A percentile compares a stretch with the other conserved stretches of the same genome.
These are phyloP conservation scores for Puffinus mauretanicus DNA, from an alignment of 2,113 vertebrate genomes.

Conservation along the genomic window DNA sequence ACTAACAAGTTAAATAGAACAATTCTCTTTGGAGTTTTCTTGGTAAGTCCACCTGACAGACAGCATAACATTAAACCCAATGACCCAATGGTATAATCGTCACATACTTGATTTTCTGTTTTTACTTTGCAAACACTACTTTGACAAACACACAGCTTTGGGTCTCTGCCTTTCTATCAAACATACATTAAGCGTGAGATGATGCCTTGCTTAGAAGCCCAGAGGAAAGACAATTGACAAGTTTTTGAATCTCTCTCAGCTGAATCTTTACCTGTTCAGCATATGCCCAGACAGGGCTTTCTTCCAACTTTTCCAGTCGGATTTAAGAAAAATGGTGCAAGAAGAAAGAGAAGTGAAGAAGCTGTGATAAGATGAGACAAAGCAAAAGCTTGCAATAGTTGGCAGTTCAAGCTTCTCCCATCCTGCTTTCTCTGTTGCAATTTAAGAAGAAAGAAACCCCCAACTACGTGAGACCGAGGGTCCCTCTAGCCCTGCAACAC, in stretches of 20 bases:
- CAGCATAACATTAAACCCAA: not conserved
- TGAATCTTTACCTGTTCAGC: not conserved
- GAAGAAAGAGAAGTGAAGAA: not conserved
- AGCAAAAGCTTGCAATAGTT: not conserved
- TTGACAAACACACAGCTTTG: not conserved
- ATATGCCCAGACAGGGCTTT: not conserved
- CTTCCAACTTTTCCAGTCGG: not conserved
- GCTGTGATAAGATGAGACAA: not conserved
- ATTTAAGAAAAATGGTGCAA: not conserved
- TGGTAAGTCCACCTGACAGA: not conserved
- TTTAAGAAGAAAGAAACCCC: not conserved
- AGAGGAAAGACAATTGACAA: not conserved
- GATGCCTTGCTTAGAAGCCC: not conserved
- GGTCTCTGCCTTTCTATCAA: not conserved
- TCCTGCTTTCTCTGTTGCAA: not conserved
- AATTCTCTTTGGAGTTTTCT: not conserved
- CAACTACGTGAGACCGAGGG: accelerated
- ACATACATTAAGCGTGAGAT: not conserved
- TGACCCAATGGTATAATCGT: not conserved
- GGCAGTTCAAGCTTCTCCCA: not conserved
- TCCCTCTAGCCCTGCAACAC: not conserved
- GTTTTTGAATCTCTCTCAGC: not conserved
- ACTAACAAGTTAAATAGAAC: not conserved
- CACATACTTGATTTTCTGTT: not conserved
- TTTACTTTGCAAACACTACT: not conserved